Evolutionary conservation across 1,140 invertebrate genomes (phyloP), one percentile per base, ranked within the genome.

Genomic region (Sycobia sp.): DNA sequence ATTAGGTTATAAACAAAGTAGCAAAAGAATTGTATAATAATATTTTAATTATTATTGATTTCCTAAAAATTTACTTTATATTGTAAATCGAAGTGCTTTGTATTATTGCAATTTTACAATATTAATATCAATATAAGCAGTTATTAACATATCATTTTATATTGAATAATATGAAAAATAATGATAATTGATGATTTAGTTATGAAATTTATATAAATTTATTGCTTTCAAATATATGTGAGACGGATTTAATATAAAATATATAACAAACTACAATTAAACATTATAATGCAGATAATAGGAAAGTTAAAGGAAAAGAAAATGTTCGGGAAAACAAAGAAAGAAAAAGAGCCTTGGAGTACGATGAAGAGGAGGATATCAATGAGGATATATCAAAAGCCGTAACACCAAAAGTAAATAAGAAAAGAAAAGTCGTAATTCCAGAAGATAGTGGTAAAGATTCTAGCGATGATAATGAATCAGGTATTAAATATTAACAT

Each of bases 381-480:
- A 49, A 29, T 2, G 8, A 29, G 7, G n/a, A 49, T 32, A 27
- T 16, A 25, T 32, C 10, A 7, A 16, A 49, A 32, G 27, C 27
- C 10, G 27, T 20, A 18, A n/a, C n/a, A n/a, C 61, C 67, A 22
- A 58, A 65, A 54, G 68, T 66, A 3, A 69, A 47, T 3, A 77
- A 80, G 60, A 80, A 67, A 50, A 71, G 74, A 27, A 73, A 71
- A 41, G 69, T 82, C 23, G 68, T 80, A 29, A 72, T 80, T 47
- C 74, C 77, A n/a, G 68, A 72, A 41, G 74, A 71, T 8, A 74
- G 75, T 62, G 72, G 67, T 22, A 75, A 77, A 25, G 78, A 78
- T 57, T 75, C 77, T 71, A 84, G 71, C 29, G 85, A 87, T 76
- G 86, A 87, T 58, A 86, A 83, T 63, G 84, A 84, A 64, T 85